These are phyloP conservation scores for Eretmocerus hayati DNA, from an alignment of 2,888 invertebrate species.

Conservation along the genomic window DNA sequence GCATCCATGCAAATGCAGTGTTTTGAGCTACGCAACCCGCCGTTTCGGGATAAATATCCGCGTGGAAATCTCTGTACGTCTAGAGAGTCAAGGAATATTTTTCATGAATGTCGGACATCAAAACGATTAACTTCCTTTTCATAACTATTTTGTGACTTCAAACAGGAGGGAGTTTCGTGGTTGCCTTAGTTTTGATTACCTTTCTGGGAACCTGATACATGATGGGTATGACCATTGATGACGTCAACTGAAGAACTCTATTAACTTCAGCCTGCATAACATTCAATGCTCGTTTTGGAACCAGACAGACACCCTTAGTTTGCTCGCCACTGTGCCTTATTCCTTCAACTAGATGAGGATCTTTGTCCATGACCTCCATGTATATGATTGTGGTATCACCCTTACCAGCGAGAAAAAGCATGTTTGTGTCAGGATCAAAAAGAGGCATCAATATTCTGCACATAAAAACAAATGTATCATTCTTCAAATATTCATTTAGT, in stretches of 20 bases:
- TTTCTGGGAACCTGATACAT: conserved; percentile 92
- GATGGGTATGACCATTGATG: conserved; percentile 81
- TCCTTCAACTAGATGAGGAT: conserved; percentile 85
- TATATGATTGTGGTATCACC: conserved; percentile 89
- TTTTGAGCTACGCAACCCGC: conserved; percentile 72
- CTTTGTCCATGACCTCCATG: conserved; percentile 82
- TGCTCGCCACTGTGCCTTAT: conserved; percentile 86
- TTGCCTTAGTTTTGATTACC: too few species aligned
- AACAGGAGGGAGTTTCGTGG: too few species aligned
- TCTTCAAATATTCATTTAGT: conserved; percentile 4
- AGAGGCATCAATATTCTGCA: conserved; percentile 78
- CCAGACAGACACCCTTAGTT: conserved; percentile 87
- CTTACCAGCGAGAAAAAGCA: conserved; percentile 92
- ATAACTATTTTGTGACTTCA: too few species aligned
- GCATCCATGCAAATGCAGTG: conserved; percentile 75
- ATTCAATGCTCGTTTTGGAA: conserved; percentile 84
- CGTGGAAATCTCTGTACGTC: conserved; percentile 90
- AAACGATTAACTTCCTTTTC: too few species aligned
- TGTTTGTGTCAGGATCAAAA: conserved; percentile 87
- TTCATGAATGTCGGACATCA: too few species aligned
- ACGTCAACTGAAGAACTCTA: conserved; percentile 78
- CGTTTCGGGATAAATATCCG: conserved; percentile 90
- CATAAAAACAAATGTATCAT: too few species aligned
- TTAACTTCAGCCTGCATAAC: conserved; percentile 98
- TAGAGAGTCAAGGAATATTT: too few species aligned